Base-by-base conservation (phyloP, 2,113 vertebrate genomes). In the Bolborhynchus lineola region DNA sequence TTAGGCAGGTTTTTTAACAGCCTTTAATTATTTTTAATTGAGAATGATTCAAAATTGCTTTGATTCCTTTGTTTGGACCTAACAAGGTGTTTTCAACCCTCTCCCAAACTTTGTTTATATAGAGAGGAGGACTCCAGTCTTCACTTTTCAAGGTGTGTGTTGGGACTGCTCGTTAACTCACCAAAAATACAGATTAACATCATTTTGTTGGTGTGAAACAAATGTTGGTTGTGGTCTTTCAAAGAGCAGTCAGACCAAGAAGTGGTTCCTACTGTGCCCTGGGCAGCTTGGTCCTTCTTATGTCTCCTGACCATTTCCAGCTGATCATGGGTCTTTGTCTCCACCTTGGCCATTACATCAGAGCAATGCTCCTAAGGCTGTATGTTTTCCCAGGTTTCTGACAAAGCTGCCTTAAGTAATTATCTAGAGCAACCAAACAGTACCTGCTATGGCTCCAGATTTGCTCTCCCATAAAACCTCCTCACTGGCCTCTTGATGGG, bases 1-100 rank as follows among this genome's bases (percentile, higher is more conserved):
- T 81, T 60, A 82, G 55, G 52, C 23, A 55, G 20, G 9, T 86
- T 95, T 92, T 86, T 86, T 67, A 93, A 91, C 25, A 86, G 33
- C 6, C 57, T 89, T 92, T 91, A 91, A 94, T 96, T 93, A 86
- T 70, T 90, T 91, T 92, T 93, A 90, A 88, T 88, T 84, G 39
- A 50, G 33, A 93, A 92, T 90, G 2, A 88, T 86, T 91, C 65
- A 50, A 88, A 95, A 71, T 80, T 74, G 24, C 35, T 91, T 93
- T 78, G 12, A 86, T 86, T 91, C 23, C 67, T 81, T 93, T 83
- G 37, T 88, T 94, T 94, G n/a, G 10, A 55, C 42, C 10, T 81
- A 93, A 75, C 25, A 83, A 88, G 76, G 77, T 25, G 25, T 29
- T 80, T 88, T 92, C 39, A 81, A 42, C 8, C n/a, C n/a, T 81